A percentile compares a stretch with the other conserved stretches of the same genome.
Conservation (phyloP, 2,113 vertebrate genomes). For the Coptodon rendalli region DNA sequence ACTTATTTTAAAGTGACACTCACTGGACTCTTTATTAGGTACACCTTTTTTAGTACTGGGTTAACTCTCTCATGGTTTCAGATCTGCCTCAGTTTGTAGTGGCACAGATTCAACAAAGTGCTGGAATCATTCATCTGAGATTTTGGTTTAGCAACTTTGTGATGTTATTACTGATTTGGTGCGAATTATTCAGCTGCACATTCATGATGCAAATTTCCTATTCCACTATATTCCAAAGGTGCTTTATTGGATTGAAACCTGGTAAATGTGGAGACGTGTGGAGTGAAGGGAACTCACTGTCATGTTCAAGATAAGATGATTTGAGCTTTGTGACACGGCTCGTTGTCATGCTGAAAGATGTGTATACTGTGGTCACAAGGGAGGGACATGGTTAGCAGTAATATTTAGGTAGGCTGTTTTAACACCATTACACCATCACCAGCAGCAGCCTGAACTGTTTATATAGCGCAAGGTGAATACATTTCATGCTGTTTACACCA, state of each 20-base stretch:
- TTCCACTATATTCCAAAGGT: neutral
- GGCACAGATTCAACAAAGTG: neutral
- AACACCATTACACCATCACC: neutral
- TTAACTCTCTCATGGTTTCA: neutral
- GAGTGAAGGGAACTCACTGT: neutral
- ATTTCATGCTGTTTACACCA: neutral
- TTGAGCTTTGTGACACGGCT: neutral
- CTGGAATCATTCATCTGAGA: neutral
- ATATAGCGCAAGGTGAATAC: neutral
- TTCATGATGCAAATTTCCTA: neutral
- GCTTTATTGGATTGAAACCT: neutral
- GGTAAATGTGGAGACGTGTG: no score
- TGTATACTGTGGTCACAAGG: neutral
- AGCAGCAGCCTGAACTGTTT: neutral
- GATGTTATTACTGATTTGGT: neutral
- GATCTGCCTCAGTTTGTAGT: neutral
- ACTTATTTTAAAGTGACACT: neutral
- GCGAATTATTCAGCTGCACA: fast-evolving
- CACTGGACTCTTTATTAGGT: neutral
- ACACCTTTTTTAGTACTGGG: neutral
- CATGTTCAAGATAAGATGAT: neutral
- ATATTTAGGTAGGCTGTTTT: neutral
- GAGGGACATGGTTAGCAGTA: neutral
- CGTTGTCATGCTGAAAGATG: neutral
- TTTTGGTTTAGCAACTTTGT: neutral